These are phyloP conservation scores for Galerucella calmariensis DNA, from an alignment of 2,888 invertebrate species.

Conservation along the genomic window DNA sequence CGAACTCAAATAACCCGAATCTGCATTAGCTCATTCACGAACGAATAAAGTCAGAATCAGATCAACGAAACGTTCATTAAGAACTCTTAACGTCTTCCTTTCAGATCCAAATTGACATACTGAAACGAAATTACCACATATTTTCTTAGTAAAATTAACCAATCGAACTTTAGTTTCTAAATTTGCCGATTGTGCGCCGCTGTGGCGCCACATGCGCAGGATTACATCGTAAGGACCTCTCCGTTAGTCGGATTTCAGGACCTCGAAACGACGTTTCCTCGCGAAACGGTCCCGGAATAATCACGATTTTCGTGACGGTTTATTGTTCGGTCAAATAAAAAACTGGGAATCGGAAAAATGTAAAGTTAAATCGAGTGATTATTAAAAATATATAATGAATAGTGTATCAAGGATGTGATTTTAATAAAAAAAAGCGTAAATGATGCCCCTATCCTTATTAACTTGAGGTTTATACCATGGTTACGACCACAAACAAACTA, in stretches of 20 bases:
- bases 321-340: background rate
- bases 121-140: constrained; percentile 52
- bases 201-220: constrained; percentile 64
- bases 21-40: constrained; percentile 15
- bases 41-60: constrained; percentile 16
- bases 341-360: background rate
- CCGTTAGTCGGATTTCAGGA: constrained; percentile 62
- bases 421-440: background rate
- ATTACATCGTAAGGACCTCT: constrained; percentile 61
- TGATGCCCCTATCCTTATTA: background rate
- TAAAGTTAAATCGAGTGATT: background rate
- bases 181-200: constrained; percentile 65
- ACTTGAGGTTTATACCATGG: constrained; percentile 17
- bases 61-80: constrained; percentile 28
- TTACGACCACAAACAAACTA: constrained; percentile 15
- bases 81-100: constrained; percentile 37
- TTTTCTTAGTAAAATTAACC: constrained; percentile 60
- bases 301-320: constrained; percentile 4
- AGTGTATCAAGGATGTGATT: background rate
- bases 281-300: constrained; percentile 2
- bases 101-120: constrained; percentile 45
- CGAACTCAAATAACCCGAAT: constrained; percentile 18
- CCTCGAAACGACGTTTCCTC: constrained; percentile 48
- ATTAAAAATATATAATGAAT: too few species aligned
- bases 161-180: constrained; percentile 61